phyloP scores from a whole-genome alignment of 1,140 invertebrate species.

The Epicauta chinensis region DNA sequence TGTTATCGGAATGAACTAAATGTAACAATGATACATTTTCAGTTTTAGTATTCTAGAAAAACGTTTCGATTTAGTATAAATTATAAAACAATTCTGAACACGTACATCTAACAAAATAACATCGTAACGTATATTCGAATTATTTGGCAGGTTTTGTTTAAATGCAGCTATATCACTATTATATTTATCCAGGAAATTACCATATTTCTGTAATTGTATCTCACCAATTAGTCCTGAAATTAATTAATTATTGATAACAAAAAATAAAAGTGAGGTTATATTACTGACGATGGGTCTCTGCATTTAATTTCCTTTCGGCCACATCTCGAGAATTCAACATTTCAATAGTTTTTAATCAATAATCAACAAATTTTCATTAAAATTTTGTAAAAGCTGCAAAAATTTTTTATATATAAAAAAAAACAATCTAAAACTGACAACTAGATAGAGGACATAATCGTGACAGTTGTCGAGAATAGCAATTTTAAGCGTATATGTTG shows the following conservation, averaged over 20 bases:
- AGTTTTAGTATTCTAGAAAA: constrained; percentile 43
- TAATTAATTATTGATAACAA: constrained; percentile 9
- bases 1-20: constrained; percentile 74
- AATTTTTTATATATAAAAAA: too few species aligned
- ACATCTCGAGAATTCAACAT: constrained; percentile 36
- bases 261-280: constrained; percentile 10
- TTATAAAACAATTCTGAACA: constrained; percentile 28
- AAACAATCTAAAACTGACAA: too few species aligned
- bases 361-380: neutral
- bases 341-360: constrained; percentile 16
- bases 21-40: constrained; percentile 62
- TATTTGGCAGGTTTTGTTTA: constrained; percentile 44
- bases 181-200: constrained; percentile 65
- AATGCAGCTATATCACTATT: constrained; percentile 47
- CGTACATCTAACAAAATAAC: constrained; percentile 54
- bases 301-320: constrained; percentile 34
- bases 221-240: constrained; percentile 48
- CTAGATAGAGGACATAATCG: too few species aligned
- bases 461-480: too few species aligned
- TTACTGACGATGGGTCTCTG: constrained; percentile 36
- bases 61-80: too few species aligned
- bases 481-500: too few species aligned
- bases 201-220: constrained; percentile 60
- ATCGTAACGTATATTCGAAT: constrained; percentile 46
- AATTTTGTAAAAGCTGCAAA: too few species aligned